Conservation (phyloP, 2,888 invertebrate species). For the Chrysina gloriosa region DNA sequence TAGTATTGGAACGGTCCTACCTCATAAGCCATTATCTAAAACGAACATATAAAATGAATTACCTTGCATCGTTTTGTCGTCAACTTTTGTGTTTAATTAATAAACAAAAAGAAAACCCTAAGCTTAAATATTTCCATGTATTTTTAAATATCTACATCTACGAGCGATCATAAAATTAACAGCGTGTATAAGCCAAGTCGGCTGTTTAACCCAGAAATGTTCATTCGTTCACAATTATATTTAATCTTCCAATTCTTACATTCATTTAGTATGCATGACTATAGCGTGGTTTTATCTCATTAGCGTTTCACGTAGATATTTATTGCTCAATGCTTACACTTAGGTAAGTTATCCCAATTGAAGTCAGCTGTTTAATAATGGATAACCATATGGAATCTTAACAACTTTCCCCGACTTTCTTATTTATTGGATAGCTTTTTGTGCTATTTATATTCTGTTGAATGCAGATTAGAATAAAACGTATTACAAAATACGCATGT, state of each 20-base stretch:
- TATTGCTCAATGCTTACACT: not conserved
- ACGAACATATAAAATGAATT: slow-evolving; percentile 4
- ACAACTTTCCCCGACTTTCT: not conserved
- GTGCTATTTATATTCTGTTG: not conserved
- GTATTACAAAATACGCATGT: not conserved
- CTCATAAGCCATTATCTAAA: not conserved
- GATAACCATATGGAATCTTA: not conserved
- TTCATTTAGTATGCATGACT: slow-evolving; percentile 23
- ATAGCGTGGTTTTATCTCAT: slow-evolving; percentile 21
- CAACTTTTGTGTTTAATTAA: slow-evolving; percentile 13
- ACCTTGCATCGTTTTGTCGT: slow-evolving; percentile 26
- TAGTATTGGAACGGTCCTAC: not conserved
- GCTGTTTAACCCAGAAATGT: slow-evolving; percentile 31
- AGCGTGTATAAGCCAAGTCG: slow-evolving; percentile 16
- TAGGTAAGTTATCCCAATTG: not conserved
- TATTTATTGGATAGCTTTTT: not conserved
- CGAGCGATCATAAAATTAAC: not conserved
- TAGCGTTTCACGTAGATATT: slow-evolving; percentile 6
- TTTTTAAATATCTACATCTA: slow-evolving; percentile 7
- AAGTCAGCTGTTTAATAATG: slow-evolving; percentile 13
- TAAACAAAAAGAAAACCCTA: not conserved
- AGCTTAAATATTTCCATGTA: slow-evolving; percentile 9
- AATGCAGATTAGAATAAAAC: not conserved
- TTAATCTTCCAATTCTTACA: not conserved
- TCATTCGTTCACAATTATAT: not conserved